Percentiles rank a stretch among this genome's conserved stretches.
Conservation (phyloP, 2,888 invertebrate genomes). For the Coecobrya sp. region DNA sequence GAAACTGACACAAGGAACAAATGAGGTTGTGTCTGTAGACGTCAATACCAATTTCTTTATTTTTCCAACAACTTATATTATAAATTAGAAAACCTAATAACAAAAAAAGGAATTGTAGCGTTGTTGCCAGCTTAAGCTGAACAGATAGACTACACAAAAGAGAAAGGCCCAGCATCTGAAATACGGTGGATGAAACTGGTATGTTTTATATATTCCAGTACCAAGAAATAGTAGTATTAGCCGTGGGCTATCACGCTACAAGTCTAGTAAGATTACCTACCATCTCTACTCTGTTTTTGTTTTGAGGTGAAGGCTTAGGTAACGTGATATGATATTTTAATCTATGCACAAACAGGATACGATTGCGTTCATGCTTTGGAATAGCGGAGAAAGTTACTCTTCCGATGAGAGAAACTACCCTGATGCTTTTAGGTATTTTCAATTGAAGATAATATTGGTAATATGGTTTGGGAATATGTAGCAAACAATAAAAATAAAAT, state of each 20-base stretch:
- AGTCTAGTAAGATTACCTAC: not conserved
- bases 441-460: too few species aligned
- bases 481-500: too few species aligned
- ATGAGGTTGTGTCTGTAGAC: not conserved
- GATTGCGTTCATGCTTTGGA: too few species aligned
- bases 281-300: not conserved
- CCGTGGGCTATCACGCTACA: not conserved
- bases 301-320: not conserved
- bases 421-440: too few species aligned
- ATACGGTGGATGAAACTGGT: too few species aligned
- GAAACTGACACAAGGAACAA: not conserved
- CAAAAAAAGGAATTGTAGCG: not conserved
- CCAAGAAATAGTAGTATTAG: not conserved
- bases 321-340: too few species aligned
- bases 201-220: not conserved
- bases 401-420: too few species aligned
- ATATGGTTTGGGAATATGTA: too few species aligned
- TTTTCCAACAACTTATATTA: not conserved
- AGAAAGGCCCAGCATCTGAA: too few species aligned
- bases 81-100: not conserved
- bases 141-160: not conserved
- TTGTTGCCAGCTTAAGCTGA: not conserved
- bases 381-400: too few species aligned
- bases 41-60: not conserved
- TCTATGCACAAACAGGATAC: too few species aligned